A percentile compares a stretch with the other conserved stretches of the same genome.
phyloP scores from a whole-genome alignment of 2,113 vertebrate species.

The Argyrosomus japonicus region DNA sequence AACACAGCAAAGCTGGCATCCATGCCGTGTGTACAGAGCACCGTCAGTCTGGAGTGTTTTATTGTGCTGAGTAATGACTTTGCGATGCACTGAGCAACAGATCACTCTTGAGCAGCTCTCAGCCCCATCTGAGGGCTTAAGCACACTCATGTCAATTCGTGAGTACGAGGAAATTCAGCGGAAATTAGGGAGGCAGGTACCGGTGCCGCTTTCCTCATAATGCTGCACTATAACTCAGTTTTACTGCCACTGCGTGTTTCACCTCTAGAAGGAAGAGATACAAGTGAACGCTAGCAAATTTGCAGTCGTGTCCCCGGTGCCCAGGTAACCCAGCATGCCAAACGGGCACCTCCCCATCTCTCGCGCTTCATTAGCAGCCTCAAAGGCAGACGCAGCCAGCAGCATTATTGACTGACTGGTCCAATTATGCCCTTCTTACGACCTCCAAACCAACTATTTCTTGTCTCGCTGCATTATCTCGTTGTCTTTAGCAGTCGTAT shows the following conservation, averaged over 20 bases:
- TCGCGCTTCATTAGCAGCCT: slow-evolving; percentile 69
- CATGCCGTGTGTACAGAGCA: slow-evolving; percentile 30
- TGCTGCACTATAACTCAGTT: slow-evolving; percentile 60
- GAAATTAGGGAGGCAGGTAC: slow-evolving; percentile 66
- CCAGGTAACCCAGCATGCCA: slow-evolving; percentile 63
- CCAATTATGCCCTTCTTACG: slow-evolving; percentile 69
- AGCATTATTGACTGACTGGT: slow-evolving; percentile 69
- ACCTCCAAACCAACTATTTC: slow-evolving; percentile 72
- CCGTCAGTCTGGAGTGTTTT: slow-evolving; percentile 48
- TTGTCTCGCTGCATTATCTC: slow-evolving; percentile 60
- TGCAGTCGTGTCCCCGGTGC: slow-evolving; percentile 35
- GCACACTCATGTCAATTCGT: slow-evolving; percentile 68
- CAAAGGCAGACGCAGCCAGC: slow-evolving; percentile 64
- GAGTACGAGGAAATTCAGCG: slow-evolving; percentile 44
- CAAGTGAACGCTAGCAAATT: slow-evolving; percentile 27
- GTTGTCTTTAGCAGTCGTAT: slow-evolving; percentile 57
- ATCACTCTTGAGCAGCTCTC: slow-evolving; percentile 70
- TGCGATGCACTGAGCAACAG: slow-evolving; percentile 58
- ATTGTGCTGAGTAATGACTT: slow-evolving; percentile 71
- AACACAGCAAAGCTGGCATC: slow-evolving; percentile 43
- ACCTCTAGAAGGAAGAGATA: slow-evolving; percentile 43
- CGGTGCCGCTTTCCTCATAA: slow-evolving; percentile 57
- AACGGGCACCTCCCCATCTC: slow-evolving; percentile 52
- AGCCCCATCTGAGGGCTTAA: slow-evolving; percentile 65
- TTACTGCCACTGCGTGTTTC: slow-evolving; percentile 47